Percentiles rank a stretch among this genome's conserved stretches.
phyloP scores from a whole-genome alignment of 2,797 vertebrate genomes.

The Enteromius argenteus region DNA sequence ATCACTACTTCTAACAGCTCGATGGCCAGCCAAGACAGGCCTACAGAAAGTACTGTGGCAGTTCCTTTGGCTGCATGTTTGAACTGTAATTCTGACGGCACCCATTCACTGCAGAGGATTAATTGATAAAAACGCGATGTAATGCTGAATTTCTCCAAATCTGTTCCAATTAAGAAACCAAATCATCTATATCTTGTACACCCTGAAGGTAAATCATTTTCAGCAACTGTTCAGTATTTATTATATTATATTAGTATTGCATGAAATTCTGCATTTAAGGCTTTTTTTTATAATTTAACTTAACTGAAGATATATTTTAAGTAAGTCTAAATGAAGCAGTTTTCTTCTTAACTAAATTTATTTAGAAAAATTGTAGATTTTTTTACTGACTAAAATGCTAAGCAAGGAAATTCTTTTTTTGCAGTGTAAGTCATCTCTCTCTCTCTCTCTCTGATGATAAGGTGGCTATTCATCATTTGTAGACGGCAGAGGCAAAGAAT shows the following conservation, averaged over 20 bases:
- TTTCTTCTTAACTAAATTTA: background rate
- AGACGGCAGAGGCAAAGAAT: background rate
- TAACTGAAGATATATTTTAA: background rate
- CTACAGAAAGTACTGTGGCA: background rate
- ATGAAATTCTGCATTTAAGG: background rate
- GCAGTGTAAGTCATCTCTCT: background rate
- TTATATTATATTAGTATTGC: background rate
- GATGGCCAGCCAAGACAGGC: background rate
- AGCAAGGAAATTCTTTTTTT: background rate
- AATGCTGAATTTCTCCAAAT: background rate
- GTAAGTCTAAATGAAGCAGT: background rate
- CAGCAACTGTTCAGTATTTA: background rate
- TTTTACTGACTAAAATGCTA: background rate
- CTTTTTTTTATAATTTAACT: background rate
- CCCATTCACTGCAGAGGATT: background rate
- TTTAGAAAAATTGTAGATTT: background rate
- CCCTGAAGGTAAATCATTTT: background rate
- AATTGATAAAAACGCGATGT: background rate
- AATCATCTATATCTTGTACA: background rate
- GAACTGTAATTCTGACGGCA: background rate
- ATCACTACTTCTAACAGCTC: background rate
- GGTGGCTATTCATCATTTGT: conserved; percentile 18
- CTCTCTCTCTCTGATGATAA: conserved; percentile 2
- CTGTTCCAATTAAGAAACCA: background rate
- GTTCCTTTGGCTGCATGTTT: background rate